Conservation (phyloP, 2,888 invertebrate genomes). For the Buathra laborator region DNA sequence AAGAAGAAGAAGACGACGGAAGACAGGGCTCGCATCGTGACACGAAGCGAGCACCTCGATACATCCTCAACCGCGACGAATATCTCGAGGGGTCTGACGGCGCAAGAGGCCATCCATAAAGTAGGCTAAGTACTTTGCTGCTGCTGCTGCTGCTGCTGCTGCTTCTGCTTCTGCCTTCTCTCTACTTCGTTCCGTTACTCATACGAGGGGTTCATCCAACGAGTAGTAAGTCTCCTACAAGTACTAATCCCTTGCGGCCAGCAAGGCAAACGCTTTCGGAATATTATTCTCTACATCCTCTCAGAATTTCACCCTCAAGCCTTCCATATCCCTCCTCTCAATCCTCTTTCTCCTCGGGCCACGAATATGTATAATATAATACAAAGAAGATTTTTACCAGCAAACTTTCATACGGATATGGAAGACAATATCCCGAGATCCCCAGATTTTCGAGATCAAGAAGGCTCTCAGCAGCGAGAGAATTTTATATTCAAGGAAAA, state of each 20-base stretch:
- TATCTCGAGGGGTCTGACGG: conserved; percentile 66
- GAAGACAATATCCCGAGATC: conserved; percentile 32
- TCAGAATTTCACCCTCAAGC: conserved; percentile 16
- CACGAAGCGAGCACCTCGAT: conserved; percentile 66
- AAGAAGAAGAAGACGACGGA: conserved; percentile 12
- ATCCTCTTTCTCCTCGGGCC: conserved; percentile 8
- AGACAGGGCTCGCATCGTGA: conserved; percentile 64
- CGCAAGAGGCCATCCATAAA: conserved; percentile 76
- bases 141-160: conserved; percentile 57
- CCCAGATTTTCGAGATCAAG: conserved; percentile 26
- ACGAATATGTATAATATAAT: conserved; percentile 15
- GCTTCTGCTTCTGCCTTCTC: conserved; percentile 49
- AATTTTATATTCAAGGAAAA: conserved; percentile 16
- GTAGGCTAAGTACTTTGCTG: conserved; percentile 76
- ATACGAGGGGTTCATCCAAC: conserved; percentile 42
- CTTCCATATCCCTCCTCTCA: not conserved
- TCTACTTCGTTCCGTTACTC: conserved; percentile 56
- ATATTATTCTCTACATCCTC: conserved; percentile 53
- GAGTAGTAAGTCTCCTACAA: conserved; percentile 47
- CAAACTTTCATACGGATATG: not conserved
- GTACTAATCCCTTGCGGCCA: conserved; percentile 48
- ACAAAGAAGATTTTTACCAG: conserved; percentile 36
- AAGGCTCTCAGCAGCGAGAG: conserved; percentile 4
- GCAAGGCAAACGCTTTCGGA: conserved; percentile 54
- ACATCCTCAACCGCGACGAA: conserved; percentile 63